Evolutionary conservation across 2,113 vertebrate species (phyloP).

Genomic region (Speoplatyrhinus poulsoni): DNA sequence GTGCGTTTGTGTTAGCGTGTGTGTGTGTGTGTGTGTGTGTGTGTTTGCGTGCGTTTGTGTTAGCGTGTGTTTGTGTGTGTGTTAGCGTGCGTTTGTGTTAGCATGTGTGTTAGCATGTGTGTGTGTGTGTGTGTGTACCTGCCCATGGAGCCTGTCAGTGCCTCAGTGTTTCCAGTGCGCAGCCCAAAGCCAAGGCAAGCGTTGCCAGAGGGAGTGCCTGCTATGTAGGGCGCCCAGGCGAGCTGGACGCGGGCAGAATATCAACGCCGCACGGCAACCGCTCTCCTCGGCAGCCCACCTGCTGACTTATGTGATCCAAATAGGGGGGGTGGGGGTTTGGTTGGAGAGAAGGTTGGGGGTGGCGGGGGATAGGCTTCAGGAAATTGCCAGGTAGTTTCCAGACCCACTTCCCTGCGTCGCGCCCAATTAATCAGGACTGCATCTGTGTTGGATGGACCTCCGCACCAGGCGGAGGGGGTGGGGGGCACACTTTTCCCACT

Average conservation of each 20-base stretch:
- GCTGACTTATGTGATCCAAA: constrained; percentile 78
- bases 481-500: constrained; percentile 28
- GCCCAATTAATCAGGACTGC: constrained; percentile 82
- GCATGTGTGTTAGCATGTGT: constrained; percentile 1
- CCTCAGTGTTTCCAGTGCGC: constrained; percentile 67
- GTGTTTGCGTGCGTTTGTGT: too few relatives aligned
- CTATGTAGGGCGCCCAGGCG: constrained; percentile 80
- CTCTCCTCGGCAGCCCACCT: constrained; percentile 79
- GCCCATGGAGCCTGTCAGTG: constrained; percentile 70
- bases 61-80: constrained; percentile 59
- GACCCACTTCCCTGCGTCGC: constrained; percentile 80
- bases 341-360: constrained; percentile 10
- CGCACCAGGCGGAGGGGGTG: constrained; percentile 49
- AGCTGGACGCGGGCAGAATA: constrained; percentile 80
- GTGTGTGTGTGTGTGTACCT: constrained; percentile 51
- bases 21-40: constrained; percentile 48
- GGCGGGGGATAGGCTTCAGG: constrained; percentile 59
- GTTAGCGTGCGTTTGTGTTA: background rate
- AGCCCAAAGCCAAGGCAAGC: constrained; percentile 75
- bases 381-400: constrained; percentile 84
- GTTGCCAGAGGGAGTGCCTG: constrained; percentile 80
- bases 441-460: constrained; percentile 79
- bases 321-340: constrained; percentile 38
- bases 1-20: constrained; percentile 41
- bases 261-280: constrained; percentile 75